A percentile compares a stretch with the other conserved stretches of the same genome.
phyloP scores from a whole-genome alignment of 2,113 vertebrate species.

The Bambusicola thoracicus region DNA sequence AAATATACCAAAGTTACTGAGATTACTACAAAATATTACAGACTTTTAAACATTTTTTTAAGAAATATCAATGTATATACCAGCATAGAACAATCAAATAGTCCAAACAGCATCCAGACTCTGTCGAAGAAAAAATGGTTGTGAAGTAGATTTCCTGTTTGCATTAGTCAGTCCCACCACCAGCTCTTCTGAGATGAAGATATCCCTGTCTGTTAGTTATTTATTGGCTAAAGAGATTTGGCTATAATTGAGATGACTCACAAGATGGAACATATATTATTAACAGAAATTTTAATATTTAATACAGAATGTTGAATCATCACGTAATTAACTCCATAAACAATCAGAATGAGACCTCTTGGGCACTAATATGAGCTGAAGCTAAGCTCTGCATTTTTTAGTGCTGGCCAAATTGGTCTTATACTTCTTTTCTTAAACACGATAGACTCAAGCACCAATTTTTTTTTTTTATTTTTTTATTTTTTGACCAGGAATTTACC shows the following conservation, averaged over 20 bases:
- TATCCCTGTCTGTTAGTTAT: background rate
- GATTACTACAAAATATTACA: background rate
- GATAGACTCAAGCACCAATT: background rate
- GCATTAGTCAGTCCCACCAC: background rate
- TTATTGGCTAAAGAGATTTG: background rate
- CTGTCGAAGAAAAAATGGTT: background rate
- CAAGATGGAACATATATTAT: background rate
- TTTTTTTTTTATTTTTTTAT: no score
- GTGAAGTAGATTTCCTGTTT: background rate
- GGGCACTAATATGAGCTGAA: constrained; percentile 36
- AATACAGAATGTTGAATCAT: background rate
- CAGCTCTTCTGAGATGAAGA: background rate
- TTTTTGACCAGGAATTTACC: no score
- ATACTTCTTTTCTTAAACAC: constrained; percentile 27
- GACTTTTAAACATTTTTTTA: background rate
- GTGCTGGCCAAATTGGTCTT: background rate
- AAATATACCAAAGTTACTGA: background rate
- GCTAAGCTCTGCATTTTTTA: constrained; percentile 40
- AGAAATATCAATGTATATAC: background rate
- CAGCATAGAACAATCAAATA: background rate
- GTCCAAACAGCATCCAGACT: background rate
- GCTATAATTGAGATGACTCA: background rate
- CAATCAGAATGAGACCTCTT: constrained; percentile 40
- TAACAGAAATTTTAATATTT: constrained; percentile 47
- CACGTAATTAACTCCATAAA: constrained; percentile 69